Base-by-base conservation (phyloP, 2,888 invertebrate species). In the Dynastes tityus region DNA sequence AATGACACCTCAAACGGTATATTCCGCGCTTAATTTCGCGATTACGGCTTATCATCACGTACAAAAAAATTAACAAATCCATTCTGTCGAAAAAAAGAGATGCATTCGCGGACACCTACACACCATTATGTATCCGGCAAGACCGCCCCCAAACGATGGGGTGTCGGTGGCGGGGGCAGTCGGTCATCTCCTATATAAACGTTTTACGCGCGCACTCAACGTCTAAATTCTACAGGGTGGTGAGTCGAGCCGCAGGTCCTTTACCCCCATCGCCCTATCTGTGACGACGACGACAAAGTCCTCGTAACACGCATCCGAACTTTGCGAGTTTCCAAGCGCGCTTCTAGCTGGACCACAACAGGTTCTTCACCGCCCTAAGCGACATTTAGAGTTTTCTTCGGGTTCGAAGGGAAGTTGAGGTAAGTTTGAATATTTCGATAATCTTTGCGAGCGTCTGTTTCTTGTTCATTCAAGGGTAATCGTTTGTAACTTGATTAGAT, bases 161-260 rank as follows among this genome's bases (percentile, higher is more conserved):
- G 76, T 51, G 67, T 49, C 79, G 71, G 68, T 80, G 81, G 82
- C 80, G 82, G 81, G 80, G 82, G 79, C 55, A 32, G 71, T 27
- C 71, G 81, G 79, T 78, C 78, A 79, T 78, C 67, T 61, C 61
- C 79, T 82, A 82, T 82, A 82, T 81, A 80, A 80, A 80, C 78
- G 80, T 75, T 64, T 79, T 80, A 81, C 80, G 81, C 82, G 82
- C 82, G 80, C 81, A 82, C 78, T 80, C 71, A 1, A 55, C 55
- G 58, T 77, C 77, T 70, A 76, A 79, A 80, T 81, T 78, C 82
- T 81, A 79, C 78, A 80, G 77, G 70, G 82, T 81, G 81, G 82
- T 77, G 80, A 81, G 78, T 79, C 78, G 78, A 80, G 80, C 80
- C 74, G 78, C 80, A 80, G 79, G 82, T 82, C 80, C 78, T 82